A percentile compares a stretch with the other conserved stretches of the same genome.
Evolutionary conservation across 2,888 invertebrate genomes (phyloP).

Genomic region (Rhamphomyia laevipes): DNA sequence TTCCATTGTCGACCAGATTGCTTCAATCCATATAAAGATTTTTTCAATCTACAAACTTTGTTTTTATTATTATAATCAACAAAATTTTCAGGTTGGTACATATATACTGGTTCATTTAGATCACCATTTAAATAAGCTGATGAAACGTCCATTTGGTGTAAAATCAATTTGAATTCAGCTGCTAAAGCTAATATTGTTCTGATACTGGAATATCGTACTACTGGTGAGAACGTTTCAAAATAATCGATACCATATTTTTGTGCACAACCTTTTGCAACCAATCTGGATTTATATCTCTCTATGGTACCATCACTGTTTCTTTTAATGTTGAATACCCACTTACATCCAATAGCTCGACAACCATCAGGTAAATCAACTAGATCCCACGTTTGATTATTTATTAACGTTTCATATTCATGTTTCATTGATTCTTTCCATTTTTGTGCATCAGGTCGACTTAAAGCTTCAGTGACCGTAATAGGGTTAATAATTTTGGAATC

Average conservation of each 20-base stretch:
- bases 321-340: constrained; percentile 7
- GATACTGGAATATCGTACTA: too few relatives aligned
- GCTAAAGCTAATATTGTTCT: too few relatives aligned
- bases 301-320: neutral
- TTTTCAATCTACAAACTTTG: constrained; percentile 4
- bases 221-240: constrained; percentile 5
- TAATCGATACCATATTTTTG: constrained; percentile 8
- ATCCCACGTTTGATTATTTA: constrained; percentile 15
- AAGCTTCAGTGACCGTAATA: neutral
- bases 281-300: neutral
- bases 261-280: constrained; percentile 6
- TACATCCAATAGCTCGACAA: constrained; percentile 3
- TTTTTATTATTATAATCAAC: neutral
- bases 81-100: constrained; percentile 5
- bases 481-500: neutral
- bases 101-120: constrained; percentile 6
- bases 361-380: constrained; percentile 8
- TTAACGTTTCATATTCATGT: constrained; percentile 15
- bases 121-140: constrained; percentile 8
- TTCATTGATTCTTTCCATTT: constrained; percentile 15
- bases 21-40: constrained; percentile 2
- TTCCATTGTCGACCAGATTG: constrained; percentile 4
- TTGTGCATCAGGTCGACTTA: constrained; percentile 1
- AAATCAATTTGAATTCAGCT: constrained; percentile 1
- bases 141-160: constrained; percentile 10